Conservation (phyloP, 2,888 invertebrate genomes). For the Cecidostiba fungosa region DNA sequence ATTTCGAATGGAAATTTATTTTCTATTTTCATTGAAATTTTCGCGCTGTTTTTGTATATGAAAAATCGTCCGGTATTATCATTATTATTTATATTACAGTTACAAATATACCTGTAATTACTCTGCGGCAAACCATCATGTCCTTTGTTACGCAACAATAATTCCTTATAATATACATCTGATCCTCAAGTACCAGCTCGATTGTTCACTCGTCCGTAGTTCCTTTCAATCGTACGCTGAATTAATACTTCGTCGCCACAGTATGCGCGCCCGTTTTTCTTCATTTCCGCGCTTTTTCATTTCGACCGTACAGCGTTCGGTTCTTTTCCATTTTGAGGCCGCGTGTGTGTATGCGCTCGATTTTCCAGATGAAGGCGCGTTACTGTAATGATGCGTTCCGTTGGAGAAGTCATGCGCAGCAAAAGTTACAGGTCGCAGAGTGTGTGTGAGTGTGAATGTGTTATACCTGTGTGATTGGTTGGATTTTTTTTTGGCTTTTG, state of each 20-base stretch:
- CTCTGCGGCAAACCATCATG: not conserved
- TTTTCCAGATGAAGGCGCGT: not conserved
- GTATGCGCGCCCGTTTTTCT: not conserved
- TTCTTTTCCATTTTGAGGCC: slow-evolving; percentile 18
- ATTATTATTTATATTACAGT: not conserved
- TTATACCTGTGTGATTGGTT: not conserved
- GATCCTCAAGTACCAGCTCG: not conserved
- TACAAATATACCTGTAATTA: not conserved
- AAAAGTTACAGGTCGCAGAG: not conserved
- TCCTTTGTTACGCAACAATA: not conserved
- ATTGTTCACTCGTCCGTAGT: not conserved
- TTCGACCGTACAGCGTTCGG: not conserved
- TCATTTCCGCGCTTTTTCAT: slow-evolving; percentile 25
- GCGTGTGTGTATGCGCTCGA: not conserved
- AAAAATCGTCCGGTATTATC: not conserved
- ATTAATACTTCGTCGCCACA: slow-evolving; percentile 26
- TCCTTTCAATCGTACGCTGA: not conserved
- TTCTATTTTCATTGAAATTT: not conserved
- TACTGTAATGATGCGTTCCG: slow-evolving; percentile 13
- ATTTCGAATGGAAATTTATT: slow-evolving; percentile 14
- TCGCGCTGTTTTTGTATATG: not conserved
- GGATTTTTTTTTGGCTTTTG: not conserved
- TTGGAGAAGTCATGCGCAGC: not conserved
- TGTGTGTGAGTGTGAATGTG: not conserved
- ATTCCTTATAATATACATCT: not conserved